Evolutionary conservation across 2,113 vertebrate species (phyloP), one percentile per base, ranked within the genome.

Genomic region (Mesembrinibis cayennensis): DNA sequence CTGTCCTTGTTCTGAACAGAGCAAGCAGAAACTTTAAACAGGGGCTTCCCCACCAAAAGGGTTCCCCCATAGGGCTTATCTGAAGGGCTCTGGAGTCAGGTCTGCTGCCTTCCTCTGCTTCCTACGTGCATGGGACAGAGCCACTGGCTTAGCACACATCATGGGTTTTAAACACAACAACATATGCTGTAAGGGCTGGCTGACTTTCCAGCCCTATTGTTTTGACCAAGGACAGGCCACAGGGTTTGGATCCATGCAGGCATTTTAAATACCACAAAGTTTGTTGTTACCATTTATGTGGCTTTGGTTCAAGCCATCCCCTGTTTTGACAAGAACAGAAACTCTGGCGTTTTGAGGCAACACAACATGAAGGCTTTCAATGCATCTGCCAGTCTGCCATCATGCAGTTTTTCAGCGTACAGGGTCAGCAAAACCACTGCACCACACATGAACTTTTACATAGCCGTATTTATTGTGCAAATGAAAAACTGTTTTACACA

Each of bases 401-500:
- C 25, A 1, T 44, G 74, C 63, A 82, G 38, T 27, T 89, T 93
- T 80, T 95, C 72, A 90, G 77, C 12, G 2, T 27, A 66, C 62
- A 53, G 56, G 66, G 52, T 79, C 95, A 97, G 77, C 65, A 95
- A 80, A 97, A 91, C 89, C 70, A 40, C 91, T 45, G 65, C 70
- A 95, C 87, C 87, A 56, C 47, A 62, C 63, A 45, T 91, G 95
- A 97, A 97, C 88, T 72, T 89, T 38, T 83, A 55, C 79, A 76
- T 7, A 59, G 76, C 74, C 18, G 7, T 89, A 94, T 87, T 95
- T 90, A 95, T 92, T 89, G 94, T 66, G 72, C 76, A 92, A 76
- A 90, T 40, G 83, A 38, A 85, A 76, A 89, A 61, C 62, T 63
- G 90, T 85, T 97, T 87, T 69, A 62, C 70, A 58, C 71, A 59